Evolutionary conservation across 1,140 invertebrate genomes (phyloP).

Genomic region (Drosophila nikananu): DNA sequence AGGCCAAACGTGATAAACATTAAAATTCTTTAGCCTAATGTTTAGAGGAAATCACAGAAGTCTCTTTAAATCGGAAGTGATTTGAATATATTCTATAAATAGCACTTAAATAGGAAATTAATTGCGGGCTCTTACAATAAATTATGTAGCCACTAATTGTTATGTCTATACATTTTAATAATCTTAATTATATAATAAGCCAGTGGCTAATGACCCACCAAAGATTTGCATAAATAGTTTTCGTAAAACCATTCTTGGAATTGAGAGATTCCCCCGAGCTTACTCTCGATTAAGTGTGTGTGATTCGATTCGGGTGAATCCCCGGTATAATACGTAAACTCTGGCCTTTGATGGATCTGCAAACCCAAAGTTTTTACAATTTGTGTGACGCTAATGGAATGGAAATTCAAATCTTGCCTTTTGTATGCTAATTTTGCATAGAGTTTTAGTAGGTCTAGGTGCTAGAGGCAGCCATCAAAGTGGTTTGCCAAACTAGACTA

Average conservation of each 20-base stretch:
- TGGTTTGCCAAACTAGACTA: conserved; percentile 19
- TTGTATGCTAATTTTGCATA: conserved; percentile 43
- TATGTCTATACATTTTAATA: conserved; percentile 20
- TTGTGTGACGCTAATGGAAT: conserved; percentile 31
- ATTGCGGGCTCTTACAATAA: conserved; percentile 21
- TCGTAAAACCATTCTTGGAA: conserved; percentile 44
- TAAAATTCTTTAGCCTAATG: conserved; percentile 23
- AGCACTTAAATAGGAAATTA: conserved; percentile 13
- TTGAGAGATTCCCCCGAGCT: conserved; percentile 8
- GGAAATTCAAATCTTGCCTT: conserved; percentile 17
- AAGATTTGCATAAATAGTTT: conserved; percentile 33
- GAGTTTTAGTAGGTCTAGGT: conserved; percentile 14
- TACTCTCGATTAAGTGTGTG: conserved; percentile 1
- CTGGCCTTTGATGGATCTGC: conserved; percentile 38
- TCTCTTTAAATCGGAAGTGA: conserved; percentile 26
- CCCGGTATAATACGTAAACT: conserved; percentile 21
- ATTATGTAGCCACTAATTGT: conserved; percentile 40
- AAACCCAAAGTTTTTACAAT: conserved; percentile 11
- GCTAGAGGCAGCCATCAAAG: background rate
- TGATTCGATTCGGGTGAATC: conserved; percentile 37
- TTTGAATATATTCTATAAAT: conserved; percentile 8
- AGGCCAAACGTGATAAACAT: conserved; percentile 23
- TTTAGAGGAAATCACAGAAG: background rate
- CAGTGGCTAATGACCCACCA: conserved; percentile 8
- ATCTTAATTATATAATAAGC: conserved; percentile 30